These are phyloP conservation scores for Perognathus longimembris DNA, from an alignment of 2,113 vertebrate genomes.

Conservation along the genomic window DNA sequence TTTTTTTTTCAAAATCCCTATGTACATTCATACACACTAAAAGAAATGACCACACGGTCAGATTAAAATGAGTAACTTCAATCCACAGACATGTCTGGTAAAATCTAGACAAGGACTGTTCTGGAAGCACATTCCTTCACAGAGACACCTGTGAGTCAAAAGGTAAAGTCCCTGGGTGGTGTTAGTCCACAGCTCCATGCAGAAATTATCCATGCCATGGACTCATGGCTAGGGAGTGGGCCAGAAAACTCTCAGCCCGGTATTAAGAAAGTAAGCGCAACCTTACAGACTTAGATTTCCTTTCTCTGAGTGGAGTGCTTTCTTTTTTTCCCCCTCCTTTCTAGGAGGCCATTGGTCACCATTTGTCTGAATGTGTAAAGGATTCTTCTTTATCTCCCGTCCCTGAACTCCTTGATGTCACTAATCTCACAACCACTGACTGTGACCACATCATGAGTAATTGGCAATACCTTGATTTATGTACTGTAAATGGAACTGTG, in stretches of 20 bases:
- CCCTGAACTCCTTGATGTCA: conserved; percentile 40
- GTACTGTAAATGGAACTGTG: conserved; percentile 34
- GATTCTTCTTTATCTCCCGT: conserved; percentile 7
- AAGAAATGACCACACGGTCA: background rate
- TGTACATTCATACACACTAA: background rate
- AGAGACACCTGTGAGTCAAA: too few species aligned
- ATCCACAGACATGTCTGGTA: too few species aligned
- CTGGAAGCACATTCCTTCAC: too few species aligned
- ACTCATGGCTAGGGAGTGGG: too few species aligned
- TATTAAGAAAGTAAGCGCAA: background rate
- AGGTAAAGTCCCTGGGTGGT: too few species aligned
- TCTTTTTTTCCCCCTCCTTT: conserved; percentile 16
- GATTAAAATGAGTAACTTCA: background rate
- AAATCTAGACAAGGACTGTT: too few species aligned
- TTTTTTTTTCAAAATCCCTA: background rate
- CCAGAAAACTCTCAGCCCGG: too few species aligned
- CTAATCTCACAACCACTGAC: conserved; percentile 62
- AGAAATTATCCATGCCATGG: too few species aligned
- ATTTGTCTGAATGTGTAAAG: too few species aligned
- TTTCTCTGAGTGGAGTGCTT: background rate
- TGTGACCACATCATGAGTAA: conserved; percentile 64
- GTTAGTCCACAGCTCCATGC: too few species aligned
- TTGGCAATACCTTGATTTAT: conserved; percentile 61
- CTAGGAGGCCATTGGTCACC: background rate
- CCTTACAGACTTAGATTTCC: conserved; percentile 51